These are phyloP conservation scores for Pseudomyrmex concolor DNA, from an alignment of 1,140 invertebrate genomes.

Conservation along the genomic window DNA sequence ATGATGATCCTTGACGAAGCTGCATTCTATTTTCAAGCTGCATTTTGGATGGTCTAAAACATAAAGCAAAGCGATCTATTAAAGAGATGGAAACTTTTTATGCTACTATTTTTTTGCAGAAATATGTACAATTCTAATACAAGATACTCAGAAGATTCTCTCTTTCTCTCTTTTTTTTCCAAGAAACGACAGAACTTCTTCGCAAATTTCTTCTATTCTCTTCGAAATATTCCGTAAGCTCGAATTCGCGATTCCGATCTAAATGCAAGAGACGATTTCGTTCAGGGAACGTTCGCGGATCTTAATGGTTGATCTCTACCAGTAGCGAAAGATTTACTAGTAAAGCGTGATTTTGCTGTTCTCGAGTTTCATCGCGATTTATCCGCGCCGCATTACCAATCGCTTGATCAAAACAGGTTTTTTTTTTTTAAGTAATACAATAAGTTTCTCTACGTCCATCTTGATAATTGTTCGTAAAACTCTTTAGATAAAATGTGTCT, in stretches of 20 bases:
- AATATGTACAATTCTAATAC: background rate
- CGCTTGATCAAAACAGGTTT: slow-evolving; percentile 1
- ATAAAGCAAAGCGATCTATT: too few species aligned
- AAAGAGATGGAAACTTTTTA: too few species aligned
- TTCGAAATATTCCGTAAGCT: slow-evolving; percentile 48
- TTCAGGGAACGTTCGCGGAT: slow-evolving; percentile 37
- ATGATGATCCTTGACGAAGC: background rate
- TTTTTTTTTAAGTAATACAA: slow-evolving; percentile 15
- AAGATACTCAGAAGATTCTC: background rate
- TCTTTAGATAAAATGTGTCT: too few species aligned
- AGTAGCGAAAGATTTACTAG: slow-evolving; percentile 48
- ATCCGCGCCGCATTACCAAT: slow-evolving; percentile 33
- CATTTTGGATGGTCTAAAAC: too few species aligned
- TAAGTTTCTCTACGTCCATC: too few species aligned
- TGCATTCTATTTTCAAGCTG: too few species aligned
- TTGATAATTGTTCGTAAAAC: too few species aligned
- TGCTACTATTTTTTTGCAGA: too few species aligned
- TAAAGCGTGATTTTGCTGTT: slow-evolving; percentile 51
- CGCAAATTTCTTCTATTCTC: slow-evolving; percentile 35
- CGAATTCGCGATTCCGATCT: slow-evolving; percentile 49
- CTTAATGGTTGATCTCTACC: slow-evolving; percentile 54
- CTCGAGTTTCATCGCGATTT: slow-evolving; percentile 37
- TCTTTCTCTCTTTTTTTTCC: background rate
- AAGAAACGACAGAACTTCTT: background rate
- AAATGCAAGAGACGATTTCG: slow-evolving; percentile 55